These are phyloP conservation scores for Pycnonotus jocosus DNA, from an alignment of 2,113 vertebrate genomes.

Conservation along the genomic window DNA sequence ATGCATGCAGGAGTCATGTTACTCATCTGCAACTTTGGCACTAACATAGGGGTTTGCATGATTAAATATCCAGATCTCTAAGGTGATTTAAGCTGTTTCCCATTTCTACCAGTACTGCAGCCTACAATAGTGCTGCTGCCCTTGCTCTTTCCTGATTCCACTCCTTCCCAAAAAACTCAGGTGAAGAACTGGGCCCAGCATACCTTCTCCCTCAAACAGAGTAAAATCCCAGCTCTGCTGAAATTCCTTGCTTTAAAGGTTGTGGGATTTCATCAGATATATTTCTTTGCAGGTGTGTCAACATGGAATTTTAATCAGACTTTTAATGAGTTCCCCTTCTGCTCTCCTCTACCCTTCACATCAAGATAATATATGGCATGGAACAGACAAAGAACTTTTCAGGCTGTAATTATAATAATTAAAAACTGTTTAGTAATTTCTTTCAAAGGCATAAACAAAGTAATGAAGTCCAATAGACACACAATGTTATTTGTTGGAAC, in stretches of 20 bases:
- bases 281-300: constrained; percentile 34
- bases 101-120: neutral
- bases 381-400: constrained; percentile 40
- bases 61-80: neutral
- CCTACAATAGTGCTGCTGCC: neutral
- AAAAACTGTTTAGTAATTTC: constrained; percentile 36
- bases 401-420: constrained; percentile 34
- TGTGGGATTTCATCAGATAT: neutral
- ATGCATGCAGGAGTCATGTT: neutral
- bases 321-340: constrained; percentile 51
- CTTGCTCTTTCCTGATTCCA: neutral
- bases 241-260: neutral
- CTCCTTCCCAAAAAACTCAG: neutral
- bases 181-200: neutral
- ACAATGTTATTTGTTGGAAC: constrained; percentile 57
- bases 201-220: neutral
- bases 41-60: neutral
- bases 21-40: neutral
- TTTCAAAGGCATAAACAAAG: constrained; percentile 51
- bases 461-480: constrained; percentile 13
- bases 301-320: constrained; percentile 45
- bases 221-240: neutral
- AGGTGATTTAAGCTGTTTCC: neutral
- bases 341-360: constrained; percentile 39
- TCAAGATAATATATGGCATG: constrained; percentile 10